Evolutionary conservation across 1,140 invertebrate genomes (phyloP).

Genomic region (Aphaenogaster rudis): DNA sequence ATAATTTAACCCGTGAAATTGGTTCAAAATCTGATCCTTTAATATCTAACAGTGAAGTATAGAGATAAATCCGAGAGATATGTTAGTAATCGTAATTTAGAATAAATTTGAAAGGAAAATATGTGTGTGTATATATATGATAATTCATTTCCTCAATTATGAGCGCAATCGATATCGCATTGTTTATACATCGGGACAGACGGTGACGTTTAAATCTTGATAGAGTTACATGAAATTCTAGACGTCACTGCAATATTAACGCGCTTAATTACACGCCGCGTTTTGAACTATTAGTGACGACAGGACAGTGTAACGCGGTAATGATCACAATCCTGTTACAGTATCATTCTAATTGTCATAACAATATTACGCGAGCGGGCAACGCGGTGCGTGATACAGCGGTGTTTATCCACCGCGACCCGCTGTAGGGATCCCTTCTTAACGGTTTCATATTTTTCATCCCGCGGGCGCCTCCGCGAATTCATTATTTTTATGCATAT

Average conservation of each 20-base stretch:
- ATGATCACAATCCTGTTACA: slow-evolving; percentile 50
- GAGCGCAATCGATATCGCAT: slow-evolving; percentile 2
- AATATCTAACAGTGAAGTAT: too few relatives aligned
- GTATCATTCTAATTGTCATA: slow-evolving; percentile 37
- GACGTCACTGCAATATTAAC: slow-evolving; percentile 42
- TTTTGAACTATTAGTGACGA: slow-evolving; percentile 50
- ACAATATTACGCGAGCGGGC: not conserved
- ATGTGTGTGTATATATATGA: too few relatives aligned
- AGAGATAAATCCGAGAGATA: not conserved
- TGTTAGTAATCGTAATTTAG: not conserved
- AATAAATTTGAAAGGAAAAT: not conserved
- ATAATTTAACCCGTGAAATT: too few relatives aligned
- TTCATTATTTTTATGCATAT: slow-evolving; percentile 35
- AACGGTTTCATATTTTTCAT: not conserved
- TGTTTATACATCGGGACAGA: slow-evolving; percentile 2
- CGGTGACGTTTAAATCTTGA: slow-evolving; percentile 44
- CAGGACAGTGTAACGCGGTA: slow-evolving; percentile 7
- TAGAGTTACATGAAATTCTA: slow-evolving; percentile 52
- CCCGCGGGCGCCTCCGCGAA: not conserved
- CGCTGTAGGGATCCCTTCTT: not conserved
- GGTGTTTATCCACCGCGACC: not conserved
- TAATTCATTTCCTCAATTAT: slow-evolving; percentile 16
- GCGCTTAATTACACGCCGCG: slow-evolving; percentile 38
- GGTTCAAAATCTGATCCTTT: too few relatives aligned
- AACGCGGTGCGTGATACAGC: not conserved